A percentile compares a stretch with the other conserved stretches of the same genome.
Conservation (phyloP, 1,140 invertebrate genomes). For the Callitettix versicolor region DNA sequence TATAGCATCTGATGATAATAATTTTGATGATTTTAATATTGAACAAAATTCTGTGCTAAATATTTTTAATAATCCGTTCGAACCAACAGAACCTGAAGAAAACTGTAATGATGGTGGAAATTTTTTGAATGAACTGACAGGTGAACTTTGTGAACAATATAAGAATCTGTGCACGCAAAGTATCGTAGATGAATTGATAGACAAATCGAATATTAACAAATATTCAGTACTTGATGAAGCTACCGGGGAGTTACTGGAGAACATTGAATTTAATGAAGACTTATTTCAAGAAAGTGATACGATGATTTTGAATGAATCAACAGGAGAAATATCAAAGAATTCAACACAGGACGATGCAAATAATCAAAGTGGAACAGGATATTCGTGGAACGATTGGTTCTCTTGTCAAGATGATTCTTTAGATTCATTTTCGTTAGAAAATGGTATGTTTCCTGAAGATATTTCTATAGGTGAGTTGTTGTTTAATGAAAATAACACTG, state of each 20-base stretch:
- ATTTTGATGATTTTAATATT: neutral
- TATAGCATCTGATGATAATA: conserved; percentile 5
- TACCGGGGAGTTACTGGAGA: too few species aligned
- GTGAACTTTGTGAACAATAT: neutral
- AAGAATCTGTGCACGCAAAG: neutral
- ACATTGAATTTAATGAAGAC: too few species aligned
- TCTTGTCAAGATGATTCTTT: conserved; percentile 1
- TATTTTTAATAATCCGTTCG: neutral
- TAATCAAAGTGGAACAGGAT: neutral
- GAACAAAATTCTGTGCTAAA: neutral
- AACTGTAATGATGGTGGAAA: neutral
- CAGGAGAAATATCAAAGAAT: conserved; percentile 6
- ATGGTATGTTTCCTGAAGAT: neutral
- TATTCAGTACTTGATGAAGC: neutral
- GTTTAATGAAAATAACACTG: neutral
- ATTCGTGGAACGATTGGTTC: neutral
- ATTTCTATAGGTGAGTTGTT: neutral
- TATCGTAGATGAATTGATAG: neutral
- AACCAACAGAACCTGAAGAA: neutral
- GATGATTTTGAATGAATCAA: conserved; percentile 1
- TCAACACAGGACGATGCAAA: neutral
- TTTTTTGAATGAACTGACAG: conserved; percentile 7
- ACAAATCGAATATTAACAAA: neutral
- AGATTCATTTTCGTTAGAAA: neutral
- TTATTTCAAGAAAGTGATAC: too few species aligned